Conservation (phyloP, 1,140 invertebrate species). For the Euschistus heros region DNA sequence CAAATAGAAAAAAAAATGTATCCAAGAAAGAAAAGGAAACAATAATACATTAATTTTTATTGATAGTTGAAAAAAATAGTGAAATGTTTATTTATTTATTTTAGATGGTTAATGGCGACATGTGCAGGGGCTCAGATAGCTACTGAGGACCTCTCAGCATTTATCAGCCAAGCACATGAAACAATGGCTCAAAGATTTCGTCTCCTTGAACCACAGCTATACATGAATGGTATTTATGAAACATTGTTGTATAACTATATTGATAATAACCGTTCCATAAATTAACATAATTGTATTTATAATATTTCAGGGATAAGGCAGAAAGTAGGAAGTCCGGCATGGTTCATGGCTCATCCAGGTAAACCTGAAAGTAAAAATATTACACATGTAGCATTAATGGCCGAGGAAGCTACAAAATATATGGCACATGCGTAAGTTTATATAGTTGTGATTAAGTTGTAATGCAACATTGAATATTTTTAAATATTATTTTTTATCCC, state of each 20-base stretch:
- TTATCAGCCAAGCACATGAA: constrained; percentile 32
- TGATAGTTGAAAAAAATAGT: no score
- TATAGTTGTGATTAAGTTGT: background rate
- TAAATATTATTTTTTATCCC: background rate
- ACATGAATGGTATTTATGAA: constrained; percentile 32
- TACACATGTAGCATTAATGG: constrained; percentile 39
- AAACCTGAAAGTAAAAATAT: constrained; percentile 40
- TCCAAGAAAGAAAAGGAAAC: no score
- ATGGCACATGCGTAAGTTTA: constrained; percentile 39
- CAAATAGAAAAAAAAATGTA: no score
- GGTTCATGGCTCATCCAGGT: constrained; percentile 42
- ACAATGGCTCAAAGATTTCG: constrained; percentile 34
- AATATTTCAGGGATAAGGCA: constrained; percentile 34
- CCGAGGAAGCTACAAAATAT: constrained; percentile 42
- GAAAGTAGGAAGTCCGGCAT: constrained; percentile 38
- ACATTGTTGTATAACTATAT: background rate
- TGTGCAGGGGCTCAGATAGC: background rate
- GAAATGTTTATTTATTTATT: no score
- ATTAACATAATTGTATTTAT: background rate
- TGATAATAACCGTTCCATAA: background rate
- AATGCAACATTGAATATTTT: background rate
- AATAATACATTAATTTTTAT: no score
- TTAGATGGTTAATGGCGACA: no score
- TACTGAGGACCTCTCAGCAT: constrained; percentile 33
- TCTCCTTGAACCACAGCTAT: constrained; percentile 35